Conservation (phyloP, 2,888 invertebrate species). For the Hypercompe scribonia region DNA sequence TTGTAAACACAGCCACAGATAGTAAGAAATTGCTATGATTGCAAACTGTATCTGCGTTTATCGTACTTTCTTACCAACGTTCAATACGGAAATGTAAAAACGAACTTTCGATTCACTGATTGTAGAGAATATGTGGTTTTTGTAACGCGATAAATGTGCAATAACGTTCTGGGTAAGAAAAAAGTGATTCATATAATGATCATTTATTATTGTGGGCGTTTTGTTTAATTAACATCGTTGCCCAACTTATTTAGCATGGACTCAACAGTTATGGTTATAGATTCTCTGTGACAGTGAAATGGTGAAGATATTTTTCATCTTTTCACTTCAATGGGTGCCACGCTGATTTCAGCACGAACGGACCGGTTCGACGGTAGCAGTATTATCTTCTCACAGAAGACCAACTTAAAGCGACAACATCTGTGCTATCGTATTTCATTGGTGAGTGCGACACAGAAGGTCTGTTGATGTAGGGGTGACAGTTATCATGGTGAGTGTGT, state of each 20-base stretch:
- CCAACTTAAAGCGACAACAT: too few relatives aligned
- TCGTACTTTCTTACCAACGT: conserved; percentile 61
- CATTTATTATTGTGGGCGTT: conserved; percentile 46
- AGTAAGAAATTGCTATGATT: conserved; percentile 77
- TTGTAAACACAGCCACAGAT: conserved; percentile 69
- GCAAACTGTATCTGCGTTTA: conserved; percentile 63
- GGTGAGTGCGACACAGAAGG: too few relatives aligned
- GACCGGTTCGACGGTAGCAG: too few relatives aligned
- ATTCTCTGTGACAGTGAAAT: not conserved
- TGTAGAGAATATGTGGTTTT: conserved; percentile 66
- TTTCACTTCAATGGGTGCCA: too few relatives aligned
- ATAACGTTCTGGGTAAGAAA: conserved; percentile 51
- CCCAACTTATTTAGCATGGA: conserved; percentile 25
- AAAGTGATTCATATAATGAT: conserved; percentile 53
- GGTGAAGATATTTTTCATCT: not conserved
- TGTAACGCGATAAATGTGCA: conserved; percentile 69
- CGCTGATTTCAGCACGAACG: too few relatives aligned
- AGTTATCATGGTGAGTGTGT: too few relatives aligned
- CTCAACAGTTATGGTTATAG: not conserved
- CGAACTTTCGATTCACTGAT: conserved; percentile 69
- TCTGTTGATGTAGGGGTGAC: too few relatives aligned
- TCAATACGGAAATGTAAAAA: conserved; percentile 64
- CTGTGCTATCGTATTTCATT: too few relatives aligned
- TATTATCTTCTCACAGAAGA: too few relatives aligned
- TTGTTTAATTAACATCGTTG: conserved; percentile 33